Evolutionary conservation across 1,140 invertebrate genomes (phyloP).

Genomic region (Drosophila lacteicornis): DNA sequence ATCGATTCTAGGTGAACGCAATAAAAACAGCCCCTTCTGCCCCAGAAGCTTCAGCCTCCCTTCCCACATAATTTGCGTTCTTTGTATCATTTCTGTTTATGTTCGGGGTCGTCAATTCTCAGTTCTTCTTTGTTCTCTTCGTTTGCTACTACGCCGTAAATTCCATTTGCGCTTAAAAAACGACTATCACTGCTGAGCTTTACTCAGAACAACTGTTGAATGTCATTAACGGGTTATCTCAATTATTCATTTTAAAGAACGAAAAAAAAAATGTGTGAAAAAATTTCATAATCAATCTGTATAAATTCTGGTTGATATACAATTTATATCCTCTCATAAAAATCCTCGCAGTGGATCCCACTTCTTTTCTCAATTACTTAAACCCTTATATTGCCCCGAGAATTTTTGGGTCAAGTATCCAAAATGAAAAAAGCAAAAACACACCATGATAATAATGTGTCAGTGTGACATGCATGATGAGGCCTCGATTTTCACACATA

Average conservation of each 20-base stretch:
- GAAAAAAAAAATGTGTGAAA: neutral
- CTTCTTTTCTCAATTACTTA: slow-evolving; percentile 11
- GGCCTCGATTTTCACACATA: slow-evolving; percentile 42
- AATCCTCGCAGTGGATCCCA: neutral
- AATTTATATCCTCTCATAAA: neutral
- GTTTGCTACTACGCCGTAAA: slow-evolving; percentile 48
- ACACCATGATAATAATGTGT: slow-evolving; percentile 3
- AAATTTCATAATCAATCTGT: neutral
- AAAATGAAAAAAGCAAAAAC: neutral
- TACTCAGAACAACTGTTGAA: slow-evolving; percentile 21
- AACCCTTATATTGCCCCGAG: slow-evolving; percentile 10
- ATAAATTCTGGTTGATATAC: too few species aligned
- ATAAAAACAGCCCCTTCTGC: neutral
- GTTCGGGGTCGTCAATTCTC: slow-evolving; percentile 61
- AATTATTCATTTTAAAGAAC: neutral
- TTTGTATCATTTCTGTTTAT: slow-evolving; percentile 31
- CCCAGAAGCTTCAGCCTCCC: slow-evolving; percentile 7
- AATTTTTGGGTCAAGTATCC: slow-evolving; percentile 34
- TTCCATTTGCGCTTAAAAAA: slow-evolving; percentile 36
- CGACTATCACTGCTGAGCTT: slow-evolving; percentile 31
- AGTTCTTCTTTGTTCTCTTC: slow-evolving; percentile 57
- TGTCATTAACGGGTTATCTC: slow-evolving; percentile 18
- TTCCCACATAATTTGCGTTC: slow-evolving; percentile 37
- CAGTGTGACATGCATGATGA: slow-evolving; percentile 45
- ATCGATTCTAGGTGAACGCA: slow-evolving; percentile 9